phyloP scores from a whole-genome alignment of 2,797 vertebrate genomes.

The Rhabdophis nuchalis region DNA sequence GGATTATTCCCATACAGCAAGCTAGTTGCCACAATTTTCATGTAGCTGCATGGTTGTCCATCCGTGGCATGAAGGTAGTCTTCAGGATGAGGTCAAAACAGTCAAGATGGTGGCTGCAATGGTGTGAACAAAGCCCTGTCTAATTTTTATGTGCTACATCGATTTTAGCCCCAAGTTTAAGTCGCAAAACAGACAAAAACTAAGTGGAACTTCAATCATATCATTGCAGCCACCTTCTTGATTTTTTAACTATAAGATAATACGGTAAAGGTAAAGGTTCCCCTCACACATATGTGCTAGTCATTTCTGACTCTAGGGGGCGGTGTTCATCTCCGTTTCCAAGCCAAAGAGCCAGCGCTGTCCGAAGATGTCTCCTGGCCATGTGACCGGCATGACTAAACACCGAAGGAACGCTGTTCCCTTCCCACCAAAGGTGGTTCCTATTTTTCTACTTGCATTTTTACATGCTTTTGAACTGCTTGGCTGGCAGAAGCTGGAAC shows the following conservation, averaged over 20 bases:
- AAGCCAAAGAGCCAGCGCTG: too few relatives aligned
- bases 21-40: neutral
- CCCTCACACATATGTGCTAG: too few relatives aligned
- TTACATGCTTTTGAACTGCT: too few relatives aligned
- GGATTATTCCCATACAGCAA: neutral
- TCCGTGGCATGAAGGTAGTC: neutral
- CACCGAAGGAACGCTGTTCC: too few relatives aligned
- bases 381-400: too few relatives aligned
- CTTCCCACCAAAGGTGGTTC: too few relatives aligned
- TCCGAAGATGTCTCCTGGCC: too few relatives aligned
- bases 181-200: neutral
- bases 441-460: too few relatives aligned
- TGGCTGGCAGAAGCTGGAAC: too few relatives aligned
- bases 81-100: neutral
- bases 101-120: neutral
- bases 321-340: too few relatives aligned
- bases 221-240: neutral
- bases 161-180: neutral
- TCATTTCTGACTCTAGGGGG: too few relatives aligned
- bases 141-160: neutral
- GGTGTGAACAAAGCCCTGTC: neutral
- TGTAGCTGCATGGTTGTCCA: neutral
- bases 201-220: neutral
- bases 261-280: too few relatives aligned
- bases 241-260: neutral